phyloP scores from a whole-genome alignment of 1,140 invertebrate species.

The Chironomus striatipennis region DNA sequence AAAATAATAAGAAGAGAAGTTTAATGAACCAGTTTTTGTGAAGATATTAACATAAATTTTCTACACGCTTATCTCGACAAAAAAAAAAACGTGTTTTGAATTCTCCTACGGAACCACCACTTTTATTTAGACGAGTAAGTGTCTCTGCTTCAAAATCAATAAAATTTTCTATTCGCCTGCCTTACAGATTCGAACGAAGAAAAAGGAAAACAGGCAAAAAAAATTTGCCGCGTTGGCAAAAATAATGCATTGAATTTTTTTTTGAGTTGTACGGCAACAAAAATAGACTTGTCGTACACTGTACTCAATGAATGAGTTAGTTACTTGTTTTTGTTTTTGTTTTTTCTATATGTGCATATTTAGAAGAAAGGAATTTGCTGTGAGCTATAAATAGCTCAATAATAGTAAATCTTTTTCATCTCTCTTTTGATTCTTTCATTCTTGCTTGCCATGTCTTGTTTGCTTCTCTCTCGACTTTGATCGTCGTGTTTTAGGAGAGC shows the following conservation, averaged over 20 bases:
- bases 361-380: neutral
- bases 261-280: neutral
- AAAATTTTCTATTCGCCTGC: no score
- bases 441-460: neutral
- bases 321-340: neutral
- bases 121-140: neutral
- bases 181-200: no score
- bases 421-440: neutral
- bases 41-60: neutral
- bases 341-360: neutral
- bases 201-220: neutral
- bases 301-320: neutral
- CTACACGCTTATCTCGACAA: neutral
- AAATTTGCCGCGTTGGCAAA: neutral
- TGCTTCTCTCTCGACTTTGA: no score
- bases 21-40: neutral
- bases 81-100: conserved; percentile 3
- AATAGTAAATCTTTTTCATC: conserved; percentile 2
- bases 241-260: neutral
- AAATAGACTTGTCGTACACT: neutral
- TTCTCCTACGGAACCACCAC: neutral
- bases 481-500: no score
- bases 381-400: conserved; percentile 13
- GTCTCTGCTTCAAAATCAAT: neutral
- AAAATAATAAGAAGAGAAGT: no score